These are phyloP conservation scores for Drosophila micromelanica DNA, from an alignment of 1,140 invertebrate genomes.

Conservation along the genomic window DNA sequence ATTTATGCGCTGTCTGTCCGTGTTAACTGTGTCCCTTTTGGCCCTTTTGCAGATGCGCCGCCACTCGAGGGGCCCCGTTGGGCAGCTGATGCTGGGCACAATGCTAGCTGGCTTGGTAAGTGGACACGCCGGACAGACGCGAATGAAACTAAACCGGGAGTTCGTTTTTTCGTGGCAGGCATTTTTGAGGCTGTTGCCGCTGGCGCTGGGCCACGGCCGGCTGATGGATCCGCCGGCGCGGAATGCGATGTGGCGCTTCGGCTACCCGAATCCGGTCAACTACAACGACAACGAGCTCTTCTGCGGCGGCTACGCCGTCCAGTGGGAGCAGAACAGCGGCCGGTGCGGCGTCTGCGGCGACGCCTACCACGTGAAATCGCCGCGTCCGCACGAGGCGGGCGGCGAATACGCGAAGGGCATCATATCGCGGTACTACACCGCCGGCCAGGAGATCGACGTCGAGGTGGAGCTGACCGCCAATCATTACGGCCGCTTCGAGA, in stretches of 20 bases:
- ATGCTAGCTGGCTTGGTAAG: slow-evolving; percentile 57
- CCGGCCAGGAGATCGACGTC: slow-evolving; percentile 93
- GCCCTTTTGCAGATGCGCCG: slow-evolving; percentile 24
- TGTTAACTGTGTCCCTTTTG: slow-evolving; percentile 17
- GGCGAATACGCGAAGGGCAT: slow-evolving; percentile 94
- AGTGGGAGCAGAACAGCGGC: slow-evolving; percentile 93
- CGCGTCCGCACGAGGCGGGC: slow-evolving; percentile 94
- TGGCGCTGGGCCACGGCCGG: slow-evolving; percentile 89
- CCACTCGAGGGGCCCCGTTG: slow-evolving; percentile 23
- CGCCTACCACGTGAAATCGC: slow-evolving; percentile 89
- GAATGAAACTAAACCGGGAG: too few species aligned
- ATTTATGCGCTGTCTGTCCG: slow-evolving; percentile 42
- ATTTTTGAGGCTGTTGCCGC: slow-evolving; percentile 29
- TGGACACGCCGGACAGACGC: not conserved
- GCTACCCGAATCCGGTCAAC: slow-evolving; percentile 95
- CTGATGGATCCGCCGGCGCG: slow-evolving; percentile 95
- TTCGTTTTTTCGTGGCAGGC: not conserved
- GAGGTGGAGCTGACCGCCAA: slow-evolving; percentile 95
- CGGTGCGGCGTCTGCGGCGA: slow-evolving; percentile 96
- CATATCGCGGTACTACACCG: slow-evolving; percentile 91
- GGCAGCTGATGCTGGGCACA: slow-evolving; percentile 18
- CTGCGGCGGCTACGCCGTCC: slow-evolving; percentile 93
- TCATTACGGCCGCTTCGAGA: slow-evolving; percentile 93
- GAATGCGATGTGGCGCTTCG: slow-evolving; percentile 97
- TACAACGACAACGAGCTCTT: slow-evolving; percentile 96